A percentile compares a stretch with the other conserved stretches of the same genome.
Conservation (phyloP, 2,888 invertebrate genomes). For the Augochlorella aurata region DNA sequence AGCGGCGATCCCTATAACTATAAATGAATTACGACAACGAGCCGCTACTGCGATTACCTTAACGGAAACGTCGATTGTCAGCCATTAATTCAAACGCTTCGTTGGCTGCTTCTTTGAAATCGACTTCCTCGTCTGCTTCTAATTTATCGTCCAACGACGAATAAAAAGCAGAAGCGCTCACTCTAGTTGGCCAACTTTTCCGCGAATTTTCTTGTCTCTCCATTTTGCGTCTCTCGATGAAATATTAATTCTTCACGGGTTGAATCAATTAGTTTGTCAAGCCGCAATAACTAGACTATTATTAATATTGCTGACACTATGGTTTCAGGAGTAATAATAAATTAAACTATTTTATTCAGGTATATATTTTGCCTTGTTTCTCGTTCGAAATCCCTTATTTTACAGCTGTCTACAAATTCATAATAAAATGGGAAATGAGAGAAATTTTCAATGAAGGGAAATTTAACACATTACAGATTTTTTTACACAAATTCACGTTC, state of each 20-base stretch:
- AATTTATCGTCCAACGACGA: conserved; percentile 34
- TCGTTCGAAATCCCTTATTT: fast-evolving
- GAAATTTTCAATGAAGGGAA: no score
- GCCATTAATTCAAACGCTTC: conserved; percentile 60
- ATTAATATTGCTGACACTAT: background rate
- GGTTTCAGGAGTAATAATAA: no score
- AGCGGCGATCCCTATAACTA: conserved; percentile 41
- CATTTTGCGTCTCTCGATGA: background rate
- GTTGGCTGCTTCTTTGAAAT: conserved; percentile 41
- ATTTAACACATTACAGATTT: no score
- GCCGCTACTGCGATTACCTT: conserved; percentile 32
- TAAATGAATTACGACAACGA: conserved; percentile 59
- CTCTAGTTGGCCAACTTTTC: background rate
- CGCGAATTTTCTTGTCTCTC: background rate
- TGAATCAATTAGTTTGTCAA: background rate
- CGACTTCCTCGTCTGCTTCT: conserved; percentile 24
- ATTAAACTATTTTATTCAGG: no score
- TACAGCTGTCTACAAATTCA: background rate
- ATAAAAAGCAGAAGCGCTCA: conserved; percentile 20
- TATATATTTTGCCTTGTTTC: background rate
- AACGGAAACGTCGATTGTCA: conserved; percentile 53
- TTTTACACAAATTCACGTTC: no score
- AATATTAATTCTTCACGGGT: background rate
- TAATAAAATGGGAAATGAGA: no score
- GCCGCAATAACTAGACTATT: no score